Percentiles rank a stretch among this genome's conserved stretches.
Evolutionary conservation across 2,797 vertebrate species (phyloP).

Genomic region (Jordanella pulchra): DNA sequence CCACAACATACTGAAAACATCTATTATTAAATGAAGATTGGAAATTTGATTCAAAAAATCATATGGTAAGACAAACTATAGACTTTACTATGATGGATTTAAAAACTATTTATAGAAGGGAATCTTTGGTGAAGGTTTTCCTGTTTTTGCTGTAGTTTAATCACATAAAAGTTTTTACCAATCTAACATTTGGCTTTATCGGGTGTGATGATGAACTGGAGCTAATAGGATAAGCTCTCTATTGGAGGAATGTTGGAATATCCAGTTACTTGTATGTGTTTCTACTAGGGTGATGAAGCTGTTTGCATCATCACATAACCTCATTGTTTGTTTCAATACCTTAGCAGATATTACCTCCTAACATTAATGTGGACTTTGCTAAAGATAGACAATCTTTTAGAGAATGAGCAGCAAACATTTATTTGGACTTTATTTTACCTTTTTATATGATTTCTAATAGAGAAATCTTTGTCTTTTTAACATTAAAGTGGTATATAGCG

Average conservation of each 20-base stretch:
- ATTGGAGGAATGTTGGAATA: background rate
- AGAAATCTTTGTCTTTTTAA: constrained; percentile 72
- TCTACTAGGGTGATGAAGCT: background rate
- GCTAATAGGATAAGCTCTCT: background rate
- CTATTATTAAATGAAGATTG: background rate
- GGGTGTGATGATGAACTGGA: background rate
- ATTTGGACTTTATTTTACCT: constrained; percentile 77
- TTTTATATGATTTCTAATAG: constrained; percentile 72
- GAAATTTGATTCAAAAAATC: background rate
- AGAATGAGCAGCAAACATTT: constrained; percentile 60
- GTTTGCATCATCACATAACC: background rate
- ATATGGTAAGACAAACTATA: background rate
- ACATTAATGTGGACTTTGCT: background rate
- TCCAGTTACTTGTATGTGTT: background rate
- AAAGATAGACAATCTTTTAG: constrained; percentile 65
- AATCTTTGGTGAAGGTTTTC: background rate
- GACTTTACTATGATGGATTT: background rate
- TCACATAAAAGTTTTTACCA: background rate
- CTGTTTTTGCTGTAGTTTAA: background rate
- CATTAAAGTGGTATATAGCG: constrained; percentile 38
- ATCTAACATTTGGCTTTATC: background rate
- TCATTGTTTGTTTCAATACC: background rate
- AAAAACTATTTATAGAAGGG: background rate
- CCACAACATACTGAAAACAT: background rate
- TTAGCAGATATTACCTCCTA: background rate